Evolutionary conservation across 2,797 vertebrate species (phyloP).

Genomic region (Lagodon rhomboides): DNA sequence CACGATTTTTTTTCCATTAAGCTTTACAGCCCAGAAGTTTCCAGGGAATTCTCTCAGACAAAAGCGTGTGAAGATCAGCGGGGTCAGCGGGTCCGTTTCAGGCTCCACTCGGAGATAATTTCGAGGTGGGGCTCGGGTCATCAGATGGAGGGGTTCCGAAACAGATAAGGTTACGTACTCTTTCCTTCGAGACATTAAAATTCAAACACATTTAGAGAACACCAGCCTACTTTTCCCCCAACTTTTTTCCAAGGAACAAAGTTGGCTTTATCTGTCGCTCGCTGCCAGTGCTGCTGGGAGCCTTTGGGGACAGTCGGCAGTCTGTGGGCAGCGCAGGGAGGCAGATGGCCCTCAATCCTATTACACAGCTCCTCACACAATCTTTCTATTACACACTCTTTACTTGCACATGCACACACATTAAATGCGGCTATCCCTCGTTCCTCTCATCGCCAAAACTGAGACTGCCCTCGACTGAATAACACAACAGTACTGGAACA

Average conservation of each 20-base stretch:
- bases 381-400: conserved; percentile 54
- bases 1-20: conserved; percentile 1
- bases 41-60: not conserved
- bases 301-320: conserved; percentile 57
- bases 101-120: not conserved
- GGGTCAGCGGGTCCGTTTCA: conserved; percentile 10
- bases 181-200: not conserved
- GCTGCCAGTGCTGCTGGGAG: conserved; percentile 55
- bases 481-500: not conserved
- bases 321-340: conserved; percentile 68
- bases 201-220: conserved; percentile 25
- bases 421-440: not conserved
- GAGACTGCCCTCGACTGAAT: not conserved
- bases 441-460: not conserved
- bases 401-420: conserved; percentile 10
- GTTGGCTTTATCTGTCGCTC: conserved; percentile 10
- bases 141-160: not conserved
- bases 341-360: conserved; percentile 77
- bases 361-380: conserved; percentile 67
- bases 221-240: conserved; percentile 23
- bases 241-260: conserved; percentile 43
- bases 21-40: not conserved
- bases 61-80: not conserved
- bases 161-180: not conserved
- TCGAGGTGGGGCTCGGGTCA: not conserved